Evolutionary conservation across 2,113 vertebrate species (phyloP).

Genomic region (Bubo scandiacus): DNA sequence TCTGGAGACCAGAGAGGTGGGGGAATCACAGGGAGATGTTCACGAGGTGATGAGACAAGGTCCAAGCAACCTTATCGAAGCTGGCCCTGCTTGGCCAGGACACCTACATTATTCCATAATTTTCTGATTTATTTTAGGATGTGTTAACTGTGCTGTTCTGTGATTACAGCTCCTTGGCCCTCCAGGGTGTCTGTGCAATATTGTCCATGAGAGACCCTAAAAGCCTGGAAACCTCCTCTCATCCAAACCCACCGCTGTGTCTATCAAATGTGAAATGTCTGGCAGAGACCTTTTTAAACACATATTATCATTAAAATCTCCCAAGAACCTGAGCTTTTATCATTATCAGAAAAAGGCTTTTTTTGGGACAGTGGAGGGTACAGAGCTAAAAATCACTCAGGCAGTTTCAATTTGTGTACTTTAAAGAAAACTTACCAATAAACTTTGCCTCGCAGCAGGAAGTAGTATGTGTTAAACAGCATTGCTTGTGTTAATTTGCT

Average conservation of each 20-base stretch:
- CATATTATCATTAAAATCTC: background rate
- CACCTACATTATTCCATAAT: background rate
- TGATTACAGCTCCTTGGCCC: background rate
- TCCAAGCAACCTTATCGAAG: background rate
- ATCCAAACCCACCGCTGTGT: background rate
- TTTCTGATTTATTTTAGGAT: background rate
- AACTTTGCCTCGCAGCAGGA: background rate
- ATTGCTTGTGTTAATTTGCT: background rate
- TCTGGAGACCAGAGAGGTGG: background rate
- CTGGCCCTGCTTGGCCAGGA: background rate
- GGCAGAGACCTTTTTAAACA: background rate
- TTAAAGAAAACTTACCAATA: background rate
- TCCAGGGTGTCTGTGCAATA: background rate
- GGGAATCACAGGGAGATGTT: background rate
- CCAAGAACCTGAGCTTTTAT: background rate
- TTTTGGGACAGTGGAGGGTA: background rate
- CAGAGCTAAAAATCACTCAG: background rate
- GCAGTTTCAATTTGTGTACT: background rate
- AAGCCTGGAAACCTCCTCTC: background rate
- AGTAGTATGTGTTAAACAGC: background rate
- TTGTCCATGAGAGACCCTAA: background rate
- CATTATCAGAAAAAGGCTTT: background rate
- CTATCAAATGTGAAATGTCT: background rate
- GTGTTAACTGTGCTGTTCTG: background rate
- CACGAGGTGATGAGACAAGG: accelerated